These are phyloP conservation scores for Strigamia transsilvanica DNA, from an alignment of 2,888 invertebrate species.

Conservation along the genomic window DNA sequence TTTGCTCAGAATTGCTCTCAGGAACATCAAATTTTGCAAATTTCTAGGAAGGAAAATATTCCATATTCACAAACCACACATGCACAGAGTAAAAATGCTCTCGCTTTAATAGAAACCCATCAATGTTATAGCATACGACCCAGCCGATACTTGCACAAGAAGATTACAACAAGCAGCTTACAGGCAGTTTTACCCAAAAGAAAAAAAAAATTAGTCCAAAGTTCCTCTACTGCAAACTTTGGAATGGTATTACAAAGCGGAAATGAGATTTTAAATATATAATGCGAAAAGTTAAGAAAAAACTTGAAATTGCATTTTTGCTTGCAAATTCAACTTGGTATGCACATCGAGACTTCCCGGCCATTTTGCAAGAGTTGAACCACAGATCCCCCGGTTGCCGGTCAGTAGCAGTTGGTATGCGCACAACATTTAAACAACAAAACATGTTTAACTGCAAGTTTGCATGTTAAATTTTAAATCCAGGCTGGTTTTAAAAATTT, in stretches of 20 bases:
- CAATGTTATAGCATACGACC: background rate
- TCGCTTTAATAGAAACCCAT: background rate
- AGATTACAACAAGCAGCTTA: conserved; percentile 15
- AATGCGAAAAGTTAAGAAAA: too few relatives aligned
- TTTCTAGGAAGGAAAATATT: background rate
- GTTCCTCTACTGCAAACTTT: background rate
- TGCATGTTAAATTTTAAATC: too few relatives aligned
- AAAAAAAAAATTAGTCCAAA: background rate
- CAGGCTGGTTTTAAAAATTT: too few relatives aligned
- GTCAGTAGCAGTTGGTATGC: too few relatives aligned
- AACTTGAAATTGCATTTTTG: too few relatives aligned
- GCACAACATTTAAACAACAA: too few relatives aligned
- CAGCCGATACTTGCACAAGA: background rate
- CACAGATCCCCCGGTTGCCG: too few relatives aligned
- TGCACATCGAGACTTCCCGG: too few relatives aligned
- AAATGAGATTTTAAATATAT: background rate
- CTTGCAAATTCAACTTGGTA: too few relatives aligned
- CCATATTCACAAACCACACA: background rate
- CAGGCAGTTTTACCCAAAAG: background rate
- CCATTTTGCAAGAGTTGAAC: too few relatives aligned
- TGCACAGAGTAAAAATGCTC: too few relatives aligned
- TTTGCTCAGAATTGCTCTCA: background rate
- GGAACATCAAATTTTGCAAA: background rate
- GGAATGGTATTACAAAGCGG: background rate
- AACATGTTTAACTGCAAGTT: too few relatives aligned